These are phyloP conservation scores for Gonioctena quinquepunctata DNA, from an alignment of 1,140 invertebrate genomes.

Conservation along the genomic window DNA sequence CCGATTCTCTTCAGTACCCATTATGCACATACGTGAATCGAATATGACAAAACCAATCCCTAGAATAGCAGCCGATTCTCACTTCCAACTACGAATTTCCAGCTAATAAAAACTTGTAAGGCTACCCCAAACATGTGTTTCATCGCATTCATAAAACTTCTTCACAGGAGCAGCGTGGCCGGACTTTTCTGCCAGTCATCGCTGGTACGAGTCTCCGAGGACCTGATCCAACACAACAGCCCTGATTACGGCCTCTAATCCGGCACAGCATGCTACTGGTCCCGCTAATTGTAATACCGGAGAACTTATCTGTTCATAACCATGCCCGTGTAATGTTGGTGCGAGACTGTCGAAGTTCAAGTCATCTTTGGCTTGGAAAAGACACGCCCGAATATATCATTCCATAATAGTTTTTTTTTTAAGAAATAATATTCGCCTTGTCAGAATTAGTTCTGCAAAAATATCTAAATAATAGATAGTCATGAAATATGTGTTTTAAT, in stretches of 20 bases:
- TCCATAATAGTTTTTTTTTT: too few relatives aligned
- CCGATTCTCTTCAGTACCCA: too few relatives aligned
- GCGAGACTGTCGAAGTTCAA: neutral
- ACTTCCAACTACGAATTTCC: too few relatives aligned
- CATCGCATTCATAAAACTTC: neutral
- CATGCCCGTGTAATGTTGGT: neutral
- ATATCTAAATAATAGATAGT: too few relatives aligned
- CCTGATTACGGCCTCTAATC: conserved; percentile 8
- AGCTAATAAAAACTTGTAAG: neutral
- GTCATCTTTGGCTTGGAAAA: too few relatives aligned
- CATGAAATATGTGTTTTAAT: too few relatives aligned
- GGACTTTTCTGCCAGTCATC: conserved; percentile 5
- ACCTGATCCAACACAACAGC: conserved; percentile 3
- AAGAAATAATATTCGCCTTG: too few relatives aligned
- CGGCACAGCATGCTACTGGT: conserved; percentile 9
- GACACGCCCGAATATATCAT: too few relatives aligned
- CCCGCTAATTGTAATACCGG: conserved; percentile 9
- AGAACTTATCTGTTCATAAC: conserved; percentile 1
- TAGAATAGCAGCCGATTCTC: too few relatives aligned
- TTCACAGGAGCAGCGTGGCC: neutral
- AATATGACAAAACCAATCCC: too few relatives aligned
- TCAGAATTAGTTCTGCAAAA: too few relatives aligned
- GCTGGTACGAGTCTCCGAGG: neutral
- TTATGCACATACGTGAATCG: too few relatives aligned
- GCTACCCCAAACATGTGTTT: conserved; percentile 5